phyloP scores from a whole-genome alignment of 2,113 vertebrate genomes.

The Hippocampus zosterae region DNA sequence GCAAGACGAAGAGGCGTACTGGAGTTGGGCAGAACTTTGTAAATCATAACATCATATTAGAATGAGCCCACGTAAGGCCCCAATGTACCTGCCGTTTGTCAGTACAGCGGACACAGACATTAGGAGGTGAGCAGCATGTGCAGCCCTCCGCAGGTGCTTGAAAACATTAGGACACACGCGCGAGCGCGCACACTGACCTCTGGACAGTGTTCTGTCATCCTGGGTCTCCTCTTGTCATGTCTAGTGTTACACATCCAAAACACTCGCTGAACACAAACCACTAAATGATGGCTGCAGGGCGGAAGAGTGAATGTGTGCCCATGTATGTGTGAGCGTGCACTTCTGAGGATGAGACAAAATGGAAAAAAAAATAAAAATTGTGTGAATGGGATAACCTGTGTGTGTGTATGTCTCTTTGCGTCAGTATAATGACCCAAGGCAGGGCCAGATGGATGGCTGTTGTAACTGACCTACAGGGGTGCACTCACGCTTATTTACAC shows the following conservation, averaged over 20 bases:
- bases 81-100: slow-evolving; percentile 5
- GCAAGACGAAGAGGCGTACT: slow-evolving; percentile 5
- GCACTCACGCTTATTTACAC: slow-evolving; percentile 76
- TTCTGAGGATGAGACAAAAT: slow-evolving; percentile 23
- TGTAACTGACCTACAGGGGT: slow-evolving; percentile 62
- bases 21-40: slow-evolving; percentile 1
- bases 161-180: slow-evolving; percentile 46
- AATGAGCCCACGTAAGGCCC: slow-evolving; percentile 13
- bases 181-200: slow-evolving; percentile 41
- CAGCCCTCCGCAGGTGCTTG: slow-evolving; percentile 45
- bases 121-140: slow-evolving; percentile 30
- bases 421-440: slow-evolving; percentile 65
- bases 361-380: slow-evolving; percentile 16
- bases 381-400: slow-evolving; percentile 18
- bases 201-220: slow-evolving; percentile 67
- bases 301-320: slow-evolving; percentile 26
- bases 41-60: slow-evolving; percentile 1
- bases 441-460: slow-evolving; percentile 70
- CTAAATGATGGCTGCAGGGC: slow-evolving; percentile 74
- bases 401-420: slow-evolving; percentile 22
- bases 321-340: slow-evolving; percentile 27
- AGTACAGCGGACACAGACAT: slow-evolving; percentile 26
- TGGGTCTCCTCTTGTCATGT: slow-evolving; percentile 65
- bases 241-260: slow-evolving; percentile 72
- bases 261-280: slow-evolving; percentile 73